Percentiles rank a stretch among this genome's conserved stretches.
Evolutionary conservation across 2,113 vertebrate species (phyloP).

Genomic region (Indri indri): DNA sequence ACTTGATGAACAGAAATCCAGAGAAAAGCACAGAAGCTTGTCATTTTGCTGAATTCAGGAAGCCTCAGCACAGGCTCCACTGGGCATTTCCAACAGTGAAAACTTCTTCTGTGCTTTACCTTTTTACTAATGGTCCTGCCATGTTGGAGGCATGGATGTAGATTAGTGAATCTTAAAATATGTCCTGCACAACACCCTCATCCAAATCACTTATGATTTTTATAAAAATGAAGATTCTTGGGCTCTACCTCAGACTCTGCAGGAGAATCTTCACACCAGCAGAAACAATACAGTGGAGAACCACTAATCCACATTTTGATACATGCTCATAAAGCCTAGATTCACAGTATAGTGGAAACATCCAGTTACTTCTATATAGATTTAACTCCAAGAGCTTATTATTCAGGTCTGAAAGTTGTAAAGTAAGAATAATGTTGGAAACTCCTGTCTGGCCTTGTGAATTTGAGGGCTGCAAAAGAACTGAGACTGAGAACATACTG

Average conservation of each 20-base stretch:
- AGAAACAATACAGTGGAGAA: background rate
- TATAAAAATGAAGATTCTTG: background rate
- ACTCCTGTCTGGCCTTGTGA: background rate
- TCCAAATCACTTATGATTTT: background rate
- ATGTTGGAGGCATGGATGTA: background rate
- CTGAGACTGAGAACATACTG: background rate
- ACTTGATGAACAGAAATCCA: background rate
- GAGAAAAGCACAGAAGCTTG: background rate
- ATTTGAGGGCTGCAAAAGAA: background rate
- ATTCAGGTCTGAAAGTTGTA: constrained; percentile 9
- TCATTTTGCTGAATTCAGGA: constrained; percentile 14
- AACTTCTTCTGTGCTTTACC: background rate
- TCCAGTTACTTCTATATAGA: background rate
- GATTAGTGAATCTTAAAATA: background rate
- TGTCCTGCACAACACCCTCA: background rate
- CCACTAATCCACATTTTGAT: background rate
- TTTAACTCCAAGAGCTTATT: background rate
- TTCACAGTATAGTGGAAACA: background rate
- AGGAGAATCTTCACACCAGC: background rate
- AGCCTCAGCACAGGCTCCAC: background rate
- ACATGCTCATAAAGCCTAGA: background rate
- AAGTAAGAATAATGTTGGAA: background rate
- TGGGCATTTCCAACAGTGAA: background rate
- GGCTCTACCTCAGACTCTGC: background rate
- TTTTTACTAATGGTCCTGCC: background rate